Evolutionary conservation across 1,140 invertebrate species (phyloP), one percentile per base, ranked within the genome.

Genomic region (Zaprionus gabonicus): DNA sequence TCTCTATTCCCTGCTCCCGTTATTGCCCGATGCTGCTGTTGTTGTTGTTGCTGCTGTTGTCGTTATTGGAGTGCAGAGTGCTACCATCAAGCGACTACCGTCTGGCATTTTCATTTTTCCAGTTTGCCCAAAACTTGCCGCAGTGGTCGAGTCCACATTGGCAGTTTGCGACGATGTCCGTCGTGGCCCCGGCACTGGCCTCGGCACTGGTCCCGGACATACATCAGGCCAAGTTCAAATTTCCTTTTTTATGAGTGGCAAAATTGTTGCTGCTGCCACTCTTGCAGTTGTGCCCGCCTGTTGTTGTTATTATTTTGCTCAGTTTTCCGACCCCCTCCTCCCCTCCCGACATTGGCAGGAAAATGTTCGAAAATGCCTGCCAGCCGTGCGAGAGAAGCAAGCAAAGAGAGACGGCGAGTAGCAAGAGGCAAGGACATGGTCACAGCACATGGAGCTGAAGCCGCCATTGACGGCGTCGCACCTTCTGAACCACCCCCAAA

Each of bases 201-300:
- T 17, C n/a, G 41, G 0, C 7, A 7, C n/a, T 17, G n/a, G 41
- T 17, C n/a, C 41, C 77, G 81, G 84, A 87, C 84, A 88, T 88
- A 84, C 84, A 88, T 88, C 84, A 85, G 83, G 81, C 81, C 84
- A 87, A 87, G 84, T 87, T 87, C 84, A 87, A 87, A 88, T 87
- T 84, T 87, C 84, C 84, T 81, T 85, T 87, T 81, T 69, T 74
- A 78, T 67, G 70, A 74, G 59, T 80, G 55, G 69, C 70, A 68
- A 76, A 77, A 77, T 71, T 80, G 70, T 76, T 73, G 70, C 44
- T 67, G 71, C 57, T 63, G n/a, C 36, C 12, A 41, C 62, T 53
- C 23, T 57, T 41, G 59, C 63, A 59, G 46, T 77, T 74, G 41
- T 38, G 12, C 12, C 36, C 36, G 36, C 36, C 36, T 66, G 57